Conservation (phyloP, 2,888 invertebrate species). For the Glyphotaelius pellucidus region DNA sequence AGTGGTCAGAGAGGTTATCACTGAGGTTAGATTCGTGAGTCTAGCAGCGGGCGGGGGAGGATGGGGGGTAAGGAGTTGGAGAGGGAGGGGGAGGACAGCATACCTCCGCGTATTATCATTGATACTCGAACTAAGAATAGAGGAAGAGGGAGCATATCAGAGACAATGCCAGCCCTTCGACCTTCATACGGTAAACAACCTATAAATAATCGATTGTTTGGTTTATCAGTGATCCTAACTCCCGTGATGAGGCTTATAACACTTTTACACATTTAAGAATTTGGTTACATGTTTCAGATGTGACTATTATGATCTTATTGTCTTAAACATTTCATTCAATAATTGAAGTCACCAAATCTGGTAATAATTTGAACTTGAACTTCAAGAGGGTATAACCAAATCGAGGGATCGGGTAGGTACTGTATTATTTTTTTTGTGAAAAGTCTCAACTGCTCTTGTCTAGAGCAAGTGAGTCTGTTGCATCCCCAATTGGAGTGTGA, state of each 20-base stretch:
- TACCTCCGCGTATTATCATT: slow-evolving; percentile 34
- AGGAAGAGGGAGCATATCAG: background rate
- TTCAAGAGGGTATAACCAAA: too few species aligned
- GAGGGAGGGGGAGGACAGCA: slow-evolving; percentile 3
- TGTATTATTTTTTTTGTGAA: too few species aligned
- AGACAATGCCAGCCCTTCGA: background rate
- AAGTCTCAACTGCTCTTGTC: too few species aligned
- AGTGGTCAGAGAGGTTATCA: slow-evolving; percentile 49
- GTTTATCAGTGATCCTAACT: background rate
- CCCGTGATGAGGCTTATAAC: background rate
- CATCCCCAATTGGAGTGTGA: too few species aligned
- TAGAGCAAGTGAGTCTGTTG: too few species aligned
- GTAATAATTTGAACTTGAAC: too few species aligned
- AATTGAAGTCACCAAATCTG: too few species aligned
- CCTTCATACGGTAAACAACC: background rate
- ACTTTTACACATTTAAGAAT: background rate
- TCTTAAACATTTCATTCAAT: too few species aligned
- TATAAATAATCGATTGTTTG: background rate
- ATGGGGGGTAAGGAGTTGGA: background rate
- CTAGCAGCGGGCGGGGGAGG: background rate
- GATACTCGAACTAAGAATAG: background rate
- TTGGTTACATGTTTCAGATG: background rate
- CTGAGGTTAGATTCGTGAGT: slow-evolving; percentile 47
- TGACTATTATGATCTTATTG: too few species aligned
- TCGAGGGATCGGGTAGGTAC: too few species aligned